A percentile compares a stretch with the other conserved stretches of the same genome.
Evolutionary conservation across 2,797 vertebrate species (phyloP).

Genomic region (Dryobates pubescens): DNA sequence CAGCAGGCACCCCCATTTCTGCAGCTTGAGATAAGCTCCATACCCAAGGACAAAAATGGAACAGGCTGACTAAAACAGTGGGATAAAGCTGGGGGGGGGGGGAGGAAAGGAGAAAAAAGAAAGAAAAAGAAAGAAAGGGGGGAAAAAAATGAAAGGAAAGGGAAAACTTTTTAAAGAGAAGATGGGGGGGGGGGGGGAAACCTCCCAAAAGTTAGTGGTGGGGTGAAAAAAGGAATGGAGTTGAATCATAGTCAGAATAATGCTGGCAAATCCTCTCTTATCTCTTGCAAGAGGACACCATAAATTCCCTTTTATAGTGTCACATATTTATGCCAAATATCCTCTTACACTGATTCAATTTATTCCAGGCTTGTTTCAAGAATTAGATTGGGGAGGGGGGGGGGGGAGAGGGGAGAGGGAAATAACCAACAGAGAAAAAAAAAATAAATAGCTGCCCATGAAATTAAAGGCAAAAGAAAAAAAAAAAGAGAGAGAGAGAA

Average conservation of each 20-base stretch:
- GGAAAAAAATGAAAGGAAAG: not conserved
- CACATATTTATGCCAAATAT: slow-evolving; percentile 68
- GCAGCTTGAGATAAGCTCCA: not conserved
- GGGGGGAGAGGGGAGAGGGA: too few relatives aligned
- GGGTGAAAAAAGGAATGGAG: not conserved
- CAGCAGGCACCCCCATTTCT: fast-evolving
- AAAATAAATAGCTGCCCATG: not conserved
- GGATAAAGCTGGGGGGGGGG: not conserved
- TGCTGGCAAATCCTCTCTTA: slow-evolving; percentile 36
- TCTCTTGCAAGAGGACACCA: slow-evolving; percentile 34
- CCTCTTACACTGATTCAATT: slow-evolving; percentile 71
- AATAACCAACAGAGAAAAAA: too few relatives aligned
- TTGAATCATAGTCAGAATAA: not conserved
- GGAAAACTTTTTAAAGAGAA: not conserved
- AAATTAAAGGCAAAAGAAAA: slow-evolving; percentile 67
- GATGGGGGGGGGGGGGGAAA: not conserved
- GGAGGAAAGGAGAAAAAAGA: not conserved
- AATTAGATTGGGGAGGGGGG: slow-evolving; percentile 40
- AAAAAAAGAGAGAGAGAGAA: slow-evolving; percentile 33
- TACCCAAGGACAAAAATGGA: not conserved
- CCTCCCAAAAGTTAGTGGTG: not conserved
- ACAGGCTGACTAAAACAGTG: not conserved
- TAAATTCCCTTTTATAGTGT: slow-evolving; percentile 56
- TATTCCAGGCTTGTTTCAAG: slow-evolving; percentile 69
- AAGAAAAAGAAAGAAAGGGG: not conserved